Evolutionary conservation across 2,888 invertebrate species (phyloP), one percentile per base, ranked within the genome.

Genomic region (Lordiphosa andalusiaca): DNA sequence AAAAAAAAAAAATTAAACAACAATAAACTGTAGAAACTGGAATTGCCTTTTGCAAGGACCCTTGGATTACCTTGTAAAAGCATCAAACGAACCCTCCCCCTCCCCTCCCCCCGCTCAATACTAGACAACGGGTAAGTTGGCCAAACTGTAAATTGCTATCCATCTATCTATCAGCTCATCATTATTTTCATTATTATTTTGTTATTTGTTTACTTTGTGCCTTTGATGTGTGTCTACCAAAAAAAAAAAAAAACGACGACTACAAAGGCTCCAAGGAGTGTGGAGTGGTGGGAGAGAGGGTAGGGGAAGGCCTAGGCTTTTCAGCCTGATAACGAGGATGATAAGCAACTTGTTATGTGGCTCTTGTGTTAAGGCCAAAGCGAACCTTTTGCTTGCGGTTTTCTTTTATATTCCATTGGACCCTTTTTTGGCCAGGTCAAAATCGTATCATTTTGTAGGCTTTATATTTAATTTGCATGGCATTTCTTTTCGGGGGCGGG

Each of bases 381-480:
- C 40, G 56, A 35, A 56, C 57, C 56, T 63, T 61, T 23, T 38
- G 39, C 36, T 54, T 47, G 42, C 40, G 39, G 33, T 40, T 54
- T 54, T 48, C 35, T 33, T 38, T 33, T 36, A 30, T 44, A 16
- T 19, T 4, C 21, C 33, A 12, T 13, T 2, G 23, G 37, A 48
- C 46, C 50, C 46, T 56, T 56, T 61, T 36, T 12, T 19, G n/a
- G 10, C 38, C 36, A 19, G 57, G 19, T 44, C 36, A 35, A 69
- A 80, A 73, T 69, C 77, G 77, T 73, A 76, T 76, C 77, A 73
- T 81, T 63, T 73, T 73, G 71, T 58, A 55, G 71, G 69, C 77
- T 76, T 81, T 76, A 72, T 60, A 76, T 76, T 76, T 76, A 76
- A 76, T 76, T 76, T 76, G 81, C 81, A 76, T 80, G 71, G 51